Base-by-base conservation (phyloP, 2,888 invertebrate genomes). In the Tortricodes alternella region DNA sequence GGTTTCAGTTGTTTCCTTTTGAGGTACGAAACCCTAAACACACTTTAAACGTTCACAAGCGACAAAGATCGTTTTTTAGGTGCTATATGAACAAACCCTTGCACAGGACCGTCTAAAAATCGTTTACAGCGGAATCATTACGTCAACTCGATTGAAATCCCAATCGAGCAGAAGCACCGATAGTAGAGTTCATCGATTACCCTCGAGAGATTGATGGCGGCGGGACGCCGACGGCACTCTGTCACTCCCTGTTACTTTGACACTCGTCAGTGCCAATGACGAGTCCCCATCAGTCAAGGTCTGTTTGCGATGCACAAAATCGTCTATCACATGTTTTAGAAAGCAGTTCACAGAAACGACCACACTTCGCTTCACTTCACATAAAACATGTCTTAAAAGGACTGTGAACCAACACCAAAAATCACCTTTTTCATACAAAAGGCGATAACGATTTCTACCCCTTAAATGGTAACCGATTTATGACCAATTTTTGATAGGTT, bases 81-180 rank as follows among this genome's bases (percentile, higher is more conserved):
- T 35, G 7, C 13, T 15, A 11, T 35, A 15, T 13, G 8, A 15
- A 13, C 35, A 16, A 35, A 35, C 35, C n/a, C 11, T 29, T 29
- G 11, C n/a, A n/a, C n/a, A n/a, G n/a, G n/a, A 41, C 21, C 13
- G 21, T 13, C 15, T 46, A 9, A 34, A 15, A 23, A 15, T 23
- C 34, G 21, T 34, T 32, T 19, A 16, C 13, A 8, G 16, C 23
- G 11, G 39, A 8, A 6, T 15, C 39, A 18, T 37, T 37, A 16
- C 7, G 29, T 34, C 24, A 24, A 37, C 34, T 34, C 43, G 43
- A 52, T 52, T 44, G 34, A 13, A 43, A 35, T 34, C 27, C 24
- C 35, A 24, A 43, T 52, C 52, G 52, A 52, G 52, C 35, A 52
- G 52, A 52, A 43, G 44, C 18, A 50, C 39, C 50, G 52, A 52